Conservation (phyloP, 2,888 invertebrate species). For the Nemapogon koenigi region DNA sequence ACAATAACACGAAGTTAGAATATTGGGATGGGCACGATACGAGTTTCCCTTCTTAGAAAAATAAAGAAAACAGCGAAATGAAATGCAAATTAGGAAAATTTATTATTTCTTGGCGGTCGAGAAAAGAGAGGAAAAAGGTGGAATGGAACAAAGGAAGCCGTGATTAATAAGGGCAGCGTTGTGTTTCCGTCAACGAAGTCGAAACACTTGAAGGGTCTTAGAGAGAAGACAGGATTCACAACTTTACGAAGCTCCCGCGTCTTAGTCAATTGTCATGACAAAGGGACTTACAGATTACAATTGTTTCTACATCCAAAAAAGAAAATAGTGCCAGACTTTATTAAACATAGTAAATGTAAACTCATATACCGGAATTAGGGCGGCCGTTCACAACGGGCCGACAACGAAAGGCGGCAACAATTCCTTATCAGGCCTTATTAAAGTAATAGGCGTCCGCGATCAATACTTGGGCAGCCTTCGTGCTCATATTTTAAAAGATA, state of each 20-base stretch:
- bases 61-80: conserved; percentile 26
- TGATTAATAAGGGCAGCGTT: conserved; percentile 41
- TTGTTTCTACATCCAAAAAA: neutral
- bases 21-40: conserved; percentile 5
- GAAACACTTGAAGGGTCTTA: neutral
- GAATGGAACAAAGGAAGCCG: conserved; percentile 26
- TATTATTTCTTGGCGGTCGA: conserved; percentile 50
- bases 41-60: neutral
- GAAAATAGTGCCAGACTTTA: neutral
- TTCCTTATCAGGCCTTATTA: conserved; percentile 16
- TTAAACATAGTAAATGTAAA: neutral
- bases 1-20: conserved; percentile 10
- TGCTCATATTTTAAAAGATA: neutral
- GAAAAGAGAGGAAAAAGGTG: conserved; percentile 26
- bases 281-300: neutral
- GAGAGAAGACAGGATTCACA: neutral
- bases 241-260: neutral
- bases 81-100: conserved; percentile 57
- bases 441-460: conserved; percentile 15
- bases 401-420: conserved; percentile 9
- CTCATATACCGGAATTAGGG: conserved; percentile 4
- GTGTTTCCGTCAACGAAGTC: conserved; percentile 20
- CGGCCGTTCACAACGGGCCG: conserved; percentile 11
- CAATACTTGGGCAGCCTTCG: conserved; percentile 11
- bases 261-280: neutral